Evolutionary conservation across 2,113 vertebrate species (phyloP).

Genomic region (Phyllostomus discolor): DNA sequence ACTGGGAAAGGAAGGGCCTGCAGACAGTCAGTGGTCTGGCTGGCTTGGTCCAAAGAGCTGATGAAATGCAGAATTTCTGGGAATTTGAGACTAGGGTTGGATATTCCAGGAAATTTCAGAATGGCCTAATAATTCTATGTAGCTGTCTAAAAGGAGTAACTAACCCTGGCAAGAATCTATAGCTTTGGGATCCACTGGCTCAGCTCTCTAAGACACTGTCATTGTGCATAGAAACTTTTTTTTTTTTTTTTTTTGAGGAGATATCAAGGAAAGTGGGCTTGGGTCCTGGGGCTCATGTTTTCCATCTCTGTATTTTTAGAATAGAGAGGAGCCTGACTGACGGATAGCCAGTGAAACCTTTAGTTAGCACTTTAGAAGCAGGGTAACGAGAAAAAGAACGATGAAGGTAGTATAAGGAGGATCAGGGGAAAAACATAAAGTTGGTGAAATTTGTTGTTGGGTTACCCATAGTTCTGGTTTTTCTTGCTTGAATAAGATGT

Average conservation of each 20-base stretch:
- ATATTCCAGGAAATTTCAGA: background rate
- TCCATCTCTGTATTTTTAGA: background rate
- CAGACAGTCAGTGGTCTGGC: background rate
- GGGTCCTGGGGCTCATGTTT: background rate
- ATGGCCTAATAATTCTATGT: background rate
- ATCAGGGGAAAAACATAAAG: background rate
- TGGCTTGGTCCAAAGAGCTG: background rate
- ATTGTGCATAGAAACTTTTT: background rate
- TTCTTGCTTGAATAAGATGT: background rate
- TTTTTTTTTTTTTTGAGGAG: background rate
- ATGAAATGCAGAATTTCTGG: background rate
- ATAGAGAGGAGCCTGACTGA: background rate
- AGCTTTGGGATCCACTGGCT: background rate
- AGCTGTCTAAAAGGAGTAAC: background rate
- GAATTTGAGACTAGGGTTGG: background rate
- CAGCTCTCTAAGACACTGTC: background rate
- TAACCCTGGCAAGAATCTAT: background rate
- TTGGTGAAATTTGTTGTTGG: background rate
- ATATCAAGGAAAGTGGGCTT: background rate
- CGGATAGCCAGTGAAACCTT: background rate
- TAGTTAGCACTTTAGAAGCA: background rate
- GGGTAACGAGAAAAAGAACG: background rate
- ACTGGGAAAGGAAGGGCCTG: background rate
- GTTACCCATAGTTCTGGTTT: background rate
- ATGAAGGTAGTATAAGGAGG: background rate